Percentiles rank a stretch among this genome's conserved stretches.
Conservation (phyloP, 2,797 vertebrate genomes). For the Bradypodion pumilum region DNA sequence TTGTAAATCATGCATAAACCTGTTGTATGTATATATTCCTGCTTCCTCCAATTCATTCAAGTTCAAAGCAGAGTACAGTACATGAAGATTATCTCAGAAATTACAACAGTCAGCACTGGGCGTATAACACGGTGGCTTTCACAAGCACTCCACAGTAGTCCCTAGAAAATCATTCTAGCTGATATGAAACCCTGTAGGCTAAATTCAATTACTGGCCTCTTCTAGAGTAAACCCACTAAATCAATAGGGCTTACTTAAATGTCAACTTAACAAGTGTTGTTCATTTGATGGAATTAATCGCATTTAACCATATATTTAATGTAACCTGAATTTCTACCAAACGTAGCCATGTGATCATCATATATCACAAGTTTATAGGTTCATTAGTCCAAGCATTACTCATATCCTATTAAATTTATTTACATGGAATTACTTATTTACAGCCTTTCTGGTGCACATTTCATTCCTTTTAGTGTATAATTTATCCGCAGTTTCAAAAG, state of each 20-base stretch:
- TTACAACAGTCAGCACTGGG: not conserved
- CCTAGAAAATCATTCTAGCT: not conserved
- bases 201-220: too few relatives aligned
- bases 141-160: slow-evolving; percentile 12
- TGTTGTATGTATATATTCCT: not conserved
- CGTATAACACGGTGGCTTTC: not conserved
- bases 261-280: too few relatives aligned
- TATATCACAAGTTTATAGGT: slow-evolving; percentile 10
- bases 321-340: slow-evolving; percentile 45
- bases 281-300: too few relatives aligned
- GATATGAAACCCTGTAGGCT: too few relatives aligned
- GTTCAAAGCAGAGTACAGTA: not conserved
- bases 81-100: not conserved
- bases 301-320: not conserved
- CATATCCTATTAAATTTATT: slow-evolving; percentile 5
- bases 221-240: too few relatives aligned
- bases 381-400: slow-evolving; percentile 10
- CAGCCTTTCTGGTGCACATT: slow-evolving; percentile 12
- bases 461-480: slow-evolving; percentile 23
- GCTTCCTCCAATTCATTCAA: not conserved
- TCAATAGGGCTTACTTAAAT: too few relatives aligned
- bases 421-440: slow-evolving; percentile 33
- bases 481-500: slow-evolving; percentile 41
- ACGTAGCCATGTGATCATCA: slow-evolving; percentile 44
- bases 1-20: not conserved